Conservation (phyloP, 2,113 vertebrate genomes). For the Ursus arctos region DNA sequence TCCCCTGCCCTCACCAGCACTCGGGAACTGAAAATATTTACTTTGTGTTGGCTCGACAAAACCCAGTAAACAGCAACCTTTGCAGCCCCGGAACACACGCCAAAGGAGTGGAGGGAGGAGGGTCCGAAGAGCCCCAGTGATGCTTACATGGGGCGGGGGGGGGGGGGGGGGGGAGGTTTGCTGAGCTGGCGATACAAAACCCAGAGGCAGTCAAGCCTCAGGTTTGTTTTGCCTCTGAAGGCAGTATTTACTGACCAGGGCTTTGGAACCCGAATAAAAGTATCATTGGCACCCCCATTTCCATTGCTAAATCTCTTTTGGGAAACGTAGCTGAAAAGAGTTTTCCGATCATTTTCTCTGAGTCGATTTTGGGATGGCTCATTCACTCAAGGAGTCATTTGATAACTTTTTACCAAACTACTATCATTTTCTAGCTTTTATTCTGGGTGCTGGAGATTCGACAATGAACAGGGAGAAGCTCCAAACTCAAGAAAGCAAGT, state of each 20-base stretch:
- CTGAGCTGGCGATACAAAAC: not conserved
- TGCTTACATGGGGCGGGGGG: not conserved
- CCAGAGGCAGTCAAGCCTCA: not conserved
- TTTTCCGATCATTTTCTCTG: slow-evolving; percentile 39
- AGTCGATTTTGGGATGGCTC: not conserved
- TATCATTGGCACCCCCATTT: not conserved
- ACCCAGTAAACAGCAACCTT: slow-evolving; percentile 43
- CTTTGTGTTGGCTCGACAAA: slow-evolving; percentile 67
- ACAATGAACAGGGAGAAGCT: not conserved
- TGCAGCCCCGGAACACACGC: not conserved
- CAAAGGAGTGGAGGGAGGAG: not conserved
- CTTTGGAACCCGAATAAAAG: not conserved
- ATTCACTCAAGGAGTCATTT: not conserved
- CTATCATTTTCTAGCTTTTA: not conserved
- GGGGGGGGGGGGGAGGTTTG: not conserved
- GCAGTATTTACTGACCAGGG: not conserved
- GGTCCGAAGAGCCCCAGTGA: not conserved
- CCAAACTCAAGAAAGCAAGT: not conserved
- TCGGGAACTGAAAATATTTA: slow-evolving; percentile 67
- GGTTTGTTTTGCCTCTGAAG: not conserved
- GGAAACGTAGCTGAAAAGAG: not conserved
- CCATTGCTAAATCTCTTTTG: not conserved
- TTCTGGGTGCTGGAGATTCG: not conserved
- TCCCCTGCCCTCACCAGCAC: not conserved
- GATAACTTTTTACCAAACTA: not conserved